phyloP scores from a whole-genome alignment of 2,797 vertebrate genomes.

The Lates japonicus region DNA sequence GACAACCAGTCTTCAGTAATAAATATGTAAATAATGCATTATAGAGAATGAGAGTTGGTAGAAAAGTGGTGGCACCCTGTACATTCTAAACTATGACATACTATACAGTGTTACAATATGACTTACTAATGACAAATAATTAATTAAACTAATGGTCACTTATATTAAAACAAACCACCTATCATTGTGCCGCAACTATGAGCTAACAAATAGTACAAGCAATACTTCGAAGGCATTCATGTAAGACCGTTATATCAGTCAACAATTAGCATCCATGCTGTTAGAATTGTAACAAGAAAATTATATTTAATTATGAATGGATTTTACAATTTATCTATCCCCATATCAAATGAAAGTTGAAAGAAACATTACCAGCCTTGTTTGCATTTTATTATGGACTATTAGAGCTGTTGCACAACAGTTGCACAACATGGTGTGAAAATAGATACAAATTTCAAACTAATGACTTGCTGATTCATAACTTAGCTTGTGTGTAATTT shows the following conservation, averaged over 20 bases:
- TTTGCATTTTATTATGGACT: slow-evolving; percentile 72
- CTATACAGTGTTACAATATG: slow-evolving; percentile 9
- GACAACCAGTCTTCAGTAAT: background rate
- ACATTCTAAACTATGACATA: background rate
- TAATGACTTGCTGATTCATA: slow-evolving; percentile 71
- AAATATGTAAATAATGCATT: background rate
- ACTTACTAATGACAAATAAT: slow-evolving; percentile 47
- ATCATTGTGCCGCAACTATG: slow-evolving; percentile 55
- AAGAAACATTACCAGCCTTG: slow-evolving; percentile 70
- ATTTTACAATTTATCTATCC: slow-evolving; percentile 62
- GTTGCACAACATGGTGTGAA: slow-evolving; percentile 69
- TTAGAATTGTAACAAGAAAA: slow-evolving; percentile 53
- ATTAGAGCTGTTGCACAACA: slow-evolving; percentile 70
- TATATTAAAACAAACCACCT: slow-evolving; percentile 51
- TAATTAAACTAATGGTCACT: slow-evolving; percentile 55
- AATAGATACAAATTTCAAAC: slow-evolving; percentile 70
- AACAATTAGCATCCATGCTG: slow-evolving; percentile 69
- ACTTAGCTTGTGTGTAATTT: slow-evolving; percentile 52
- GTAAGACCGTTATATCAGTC: slow-evolving; percentile 74
- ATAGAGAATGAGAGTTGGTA: background rate
- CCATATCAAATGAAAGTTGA: slow-evolving; percentile 67
- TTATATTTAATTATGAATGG: slow-evolving; percentile 70
- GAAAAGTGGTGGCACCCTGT: background rate
- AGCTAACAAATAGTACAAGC: slow-evolving; percentile 64
- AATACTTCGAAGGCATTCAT: slow-evolving; percentile 68